These are phyloP conservation scores for Astropecten irregularis DNA, from an alignment of 53 echinoderm and acorn worm genomes.

Conservation along the genomic window DNA sequence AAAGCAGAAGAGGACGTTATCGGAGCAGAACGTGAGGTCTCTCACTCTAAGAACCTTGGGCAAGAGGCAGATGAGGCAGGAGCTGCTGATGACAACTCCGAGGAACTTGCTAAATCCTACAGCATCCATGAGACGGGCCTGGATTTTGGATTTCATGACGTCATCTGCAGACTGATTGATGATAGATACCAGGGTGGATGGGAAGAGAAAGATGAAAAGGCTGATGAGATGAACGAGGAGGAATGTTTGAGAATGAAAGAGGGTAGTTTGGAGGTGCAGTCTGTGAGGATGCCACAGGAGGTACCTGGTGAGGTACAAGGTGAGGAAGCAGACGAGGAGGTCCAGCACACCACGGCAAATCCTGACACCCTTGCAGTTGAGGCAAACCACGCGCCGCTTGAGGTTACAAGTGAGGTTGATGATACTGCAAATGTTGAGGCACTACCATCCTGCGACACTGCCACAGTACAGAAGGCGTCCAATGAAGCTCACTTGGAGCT, in stretches of 20 bases:
- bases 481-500: neutral
- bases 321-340: neutral
- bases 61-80: neutral
- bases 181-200: neutral
- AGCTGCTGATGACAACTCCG: neutral
- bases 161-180: neutral
- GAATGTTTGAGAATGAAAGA: too few species aligned
- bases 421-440: neutral
- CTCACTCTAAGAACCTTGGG: neutral
- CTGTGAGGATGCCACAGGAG: too few species aligned
- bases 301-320: neutral
- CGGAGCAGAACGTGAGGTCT: neutral
- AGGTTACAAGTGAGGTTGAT: neutral
- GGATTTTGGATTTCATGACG: conserved; percentile 1
- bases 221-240: neutral
- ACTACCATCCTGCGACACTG: neutral
- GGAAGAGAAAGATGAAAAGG: neutral
- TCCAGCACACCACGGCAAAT: neutral
- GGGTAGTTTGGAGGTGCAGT: too few species aligned
- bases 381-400: neutral
- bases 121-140: neutral
- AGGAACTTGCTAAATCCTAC: neutral
- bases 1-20: neutral
- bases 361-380: neutral
- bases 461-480: neutral